Evolutionary conservation across 2,888 invertebrate species (phyloP).

Genomic region (Hecatera dysodea): DNA sequence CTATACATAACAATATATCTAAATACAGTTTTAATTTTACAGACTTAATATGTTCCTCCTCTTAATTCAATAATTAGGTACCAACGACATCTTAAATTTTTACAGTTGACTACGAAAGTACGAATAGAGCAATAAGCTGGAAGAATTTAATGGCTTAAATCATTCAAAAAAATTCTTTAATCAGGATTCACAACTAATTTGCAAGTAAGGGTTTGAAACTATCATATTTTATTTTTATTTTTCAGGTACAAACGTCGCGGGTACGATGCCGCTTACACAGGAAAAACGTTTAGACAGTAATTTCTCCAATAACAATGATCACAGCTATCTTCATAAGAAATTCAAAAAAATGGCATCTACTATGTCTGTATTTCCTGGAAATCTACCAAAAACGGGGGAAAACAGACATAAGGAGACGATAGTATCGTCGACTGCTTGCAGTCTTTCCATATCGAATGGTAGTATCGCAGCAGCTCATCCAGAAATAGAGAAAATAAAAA

Average conservation of each 20-base stretch:
- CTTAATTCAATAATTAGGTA: not conserved
- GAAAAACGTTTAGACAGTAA: slow-evolving; percentile 88
- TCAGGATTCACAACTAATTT: not conserved
- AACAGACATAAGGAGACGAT: slow-evolving; percentile 80
- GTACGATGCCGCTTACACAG: slow-evolving; percentile 88
- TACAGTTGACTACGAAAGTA: too few species aligned
- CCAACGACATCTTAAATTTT: slow-evolving; percentile 1
- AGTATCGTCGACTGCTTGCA: slow-evolving; percentile 77
- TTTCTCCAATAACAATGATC: slow-evolving; percentile 91
- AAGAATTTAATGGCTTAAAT: not conserved
- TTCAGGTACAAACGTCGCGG: slow-evolving; percentile 86
- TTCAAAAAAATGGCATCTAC: slow-evolving; percentile 96
- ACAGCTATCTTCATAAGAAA: slow-evolving; percentile 97
- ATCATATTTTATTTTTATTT: slow-evolving; percentile 58
- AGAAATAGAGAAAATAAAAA: slow-evolving; percentile 87
- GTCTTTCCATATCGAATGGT: slow-evolving; percentile 84
- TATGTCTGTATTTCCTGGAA: slow-evolving; percentile 83
- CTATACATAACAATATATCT: not conserved
- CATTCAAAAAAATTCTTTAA: not conserved
- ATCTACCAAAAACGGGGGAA: slow-evolving; percentile 79
- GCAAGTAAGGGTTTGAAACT: not conserved
- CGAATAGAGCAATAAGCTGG: not conserved
- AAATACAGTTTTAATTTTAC: not conserved
- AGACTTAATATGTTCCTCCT: not conserved
- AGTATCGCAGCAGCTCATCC: slow-evolving; percentile 88